Percentiles rank a stretch among this genome's conserved stretches.
phyloP scores from a whole-genome alignment of 2,888 invertebrate genomes.

The Sinopyrophorus schimmeli region DNA sequence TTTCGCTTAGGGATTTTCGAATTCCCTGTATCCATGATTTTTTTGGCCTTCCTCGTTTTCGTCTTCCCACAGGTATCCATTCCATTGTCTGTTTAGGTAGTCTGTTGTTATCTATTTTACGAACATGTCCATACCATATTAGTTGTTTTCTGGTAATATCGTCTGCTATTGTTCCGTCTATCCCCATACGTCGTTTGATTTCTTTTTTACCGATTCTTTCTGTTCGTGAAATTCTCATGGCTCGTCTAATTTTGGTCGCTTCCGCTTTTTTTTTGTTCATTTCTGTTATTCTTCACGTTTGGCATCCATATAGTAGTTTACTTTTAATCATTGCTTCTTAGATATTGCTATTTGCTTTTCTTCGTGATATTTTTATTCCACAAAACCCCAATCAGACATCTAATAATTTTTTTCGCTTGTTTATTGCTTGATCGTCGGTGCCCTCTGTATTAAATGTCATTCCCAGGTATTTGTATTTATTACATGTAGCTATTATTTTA shows the following conservation, averaged over 20 bases:
- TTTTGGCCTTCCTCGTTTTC: constrained; percentile 3
- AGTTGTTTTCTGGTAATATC: constrained; percentile 5
- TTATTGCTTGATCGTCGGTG: constrained; percentile 9
- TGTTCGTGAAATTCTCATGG: constrained; percentile 2
- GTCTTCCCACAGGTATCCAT: constrained; percentile 5
- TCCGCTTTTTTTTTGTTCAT: neutral
- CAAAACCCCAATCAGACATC: constrained; percentile 2
- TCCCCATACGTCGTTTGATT: constrained; percentile 2
- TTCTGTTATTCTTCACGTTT: constrained; percentile 6
- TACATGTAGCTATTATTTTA: constrained; percentile 1
- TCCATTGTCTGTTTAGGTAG: constrained; percentile 7
- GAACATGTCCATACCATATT: constrained; percentile 8
- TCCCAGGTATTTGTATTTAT: constrained; percentile 6
- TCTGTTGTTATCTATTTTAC: constrained; percentile 4
- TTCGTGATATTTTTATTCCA: constrained; percentile 12
- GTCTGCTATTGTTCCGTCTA: constrained; percentile 6
- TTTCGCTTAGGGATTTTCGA: constrained; percentile 7
- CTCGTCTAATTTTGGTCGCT: constrained; percentile 4
- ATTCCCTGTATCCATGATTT: too few species aligned
- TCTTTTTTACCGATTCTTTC: constrained; percentile 3
- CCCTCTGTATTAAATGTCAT: constrained; percentile 1
- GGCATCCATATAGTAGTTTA: constrained; percentile 12
- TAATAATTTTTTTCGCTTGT: constrained; percentile 11
- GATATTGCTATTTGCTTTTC: constrained; percentile 9
- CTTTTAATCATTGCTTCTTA: constrained; percentile 14